These are phyloP conservation scores for Oncorhynchus mykiss DNA, from an alignment of 2,113 vertebrate species.

Conservation along the genomic window DNA sequence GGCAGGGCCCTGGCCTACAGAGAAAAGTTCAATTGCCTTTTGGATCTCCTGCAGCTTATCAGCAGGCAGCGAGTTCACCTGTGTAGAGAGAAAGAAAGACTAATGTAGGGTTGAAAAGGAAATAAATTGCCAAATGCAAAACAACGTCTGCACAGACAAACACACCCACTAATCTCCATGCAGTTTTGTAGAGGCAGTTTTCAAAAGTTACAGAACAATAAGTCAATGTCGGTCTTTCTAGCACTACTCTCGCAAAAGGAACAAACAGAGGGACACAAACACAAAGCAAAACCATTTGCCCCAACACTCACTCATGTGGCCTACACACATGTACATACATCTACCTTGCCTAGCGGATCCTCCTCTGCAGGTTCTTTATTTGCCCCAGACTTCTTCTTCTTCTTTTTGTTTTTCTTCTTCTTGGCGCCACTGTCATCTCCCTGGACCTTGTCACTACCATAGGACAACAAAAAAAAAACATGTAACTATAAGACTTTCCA, in stretches of 20 bases:
- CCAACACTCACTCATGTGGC: neutral
- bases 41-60: conserved; percentile 99
- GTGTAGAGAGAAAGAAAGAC: conserved; percentile 12
- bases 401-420: conserved; percentile 98
- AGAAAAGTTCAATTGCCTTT: conserved; percentile 97
- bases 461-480: conserved; percentile 17
- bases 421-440: conserved; percentile 90
- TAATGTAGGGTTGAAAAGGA: neutral
- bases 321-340: conserved; percentile 5
- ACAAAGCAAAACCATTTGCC: too few relatives aligned
- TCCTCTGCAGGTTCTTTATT: conserved; percentile 72
- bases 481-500: neutral
- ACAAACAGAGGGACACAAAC: neutral
- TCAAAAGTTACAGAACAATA: conserved; percentile 4
- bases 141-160: neutral
- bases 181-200: neutral
- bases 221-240: neutral
- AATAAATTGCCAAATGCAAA: neutral
- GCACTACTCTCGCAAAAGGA: neutral
- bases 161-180: neutral
- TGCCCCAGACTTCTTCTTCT: conserved; percentile 90
- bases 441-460: conserved; percentile 82
- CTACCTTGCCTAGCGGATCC: conserved; percentile 87
- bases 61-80: conserved; percentile 94
- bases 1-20: conserved; percentile 94